These are phyloP conservation scores for Bradypus variegatus DNA, from an alignment of 2,797 vertebrate genomes.

Conservation along the genomic window DNA sequence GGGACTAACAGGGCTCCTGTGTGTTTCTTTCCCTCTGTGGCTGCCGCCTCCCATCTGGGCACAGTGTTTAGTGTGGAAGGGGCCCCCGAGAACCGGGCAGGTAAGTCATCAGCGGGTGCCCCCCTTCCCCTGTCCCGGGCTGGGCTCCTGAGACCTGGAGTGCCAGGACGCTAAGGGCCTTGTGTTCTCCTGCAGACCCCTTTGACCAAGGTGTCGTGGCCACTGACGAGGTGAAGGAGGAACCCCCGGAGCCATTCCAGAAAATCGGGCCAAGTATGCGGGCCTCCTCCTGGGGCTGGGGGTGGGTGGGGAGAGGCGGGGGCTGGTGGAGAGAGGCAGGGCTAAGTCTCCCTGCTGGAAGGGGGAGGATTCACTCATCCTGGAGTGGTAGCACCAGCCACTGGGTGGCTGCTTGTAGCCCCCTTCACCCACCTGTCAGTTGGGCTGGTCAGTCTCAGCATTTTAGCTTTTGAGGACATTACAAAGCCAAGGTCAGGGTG, in stretches of 20 bases:
- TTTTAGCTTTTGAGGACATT: not conserved
- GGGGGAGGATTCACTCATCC: not conserved
- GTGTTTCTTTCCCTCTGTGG: conserved; percentile 68
- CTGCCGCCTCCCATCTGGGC: conserved; percentile 50
- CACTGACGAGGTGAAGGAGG: conserved; percentile 93
- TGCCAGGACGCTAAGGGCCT: conserved; percentile 39
- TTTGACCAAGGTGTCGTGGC: conserved; percentile 93
- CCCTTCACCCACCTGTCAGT: not conserved
- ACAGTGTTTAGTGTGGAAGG: conserved; percentile 80
- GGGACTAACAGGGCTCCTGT: conserved; percentile 70
- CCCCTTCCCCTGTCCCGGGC: not conserved
- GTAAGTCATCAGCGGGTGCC: conserved; percentile 66
- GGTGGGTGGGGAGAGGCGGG: not conserved
- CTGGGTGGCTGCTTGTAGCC: not conserved
- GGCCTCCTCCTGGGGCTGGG: conserved; percentile 30
- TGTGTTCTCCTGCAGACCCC: conserved; percentile 85
- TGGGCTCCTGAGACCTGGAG: not conserved
- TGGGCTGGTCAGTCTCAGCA: not conserved
- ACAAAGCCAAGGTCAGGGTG: not conserved
- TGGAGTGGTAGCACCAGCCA: not conserved
- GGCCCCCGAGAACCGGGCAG: conserved; percentile 77
- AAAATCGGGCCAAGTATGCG: conserved; percentile 99
- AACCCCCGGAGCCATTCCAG: conserved; percentile 93
- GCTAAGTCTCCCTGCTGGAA: not conserved
- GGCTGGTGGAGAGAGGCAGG: not conserved